Evolutionary conservation across 2,113 vertebrate genomes (phyloP).

Genomic region (Stigmatopora argus): DNA sequence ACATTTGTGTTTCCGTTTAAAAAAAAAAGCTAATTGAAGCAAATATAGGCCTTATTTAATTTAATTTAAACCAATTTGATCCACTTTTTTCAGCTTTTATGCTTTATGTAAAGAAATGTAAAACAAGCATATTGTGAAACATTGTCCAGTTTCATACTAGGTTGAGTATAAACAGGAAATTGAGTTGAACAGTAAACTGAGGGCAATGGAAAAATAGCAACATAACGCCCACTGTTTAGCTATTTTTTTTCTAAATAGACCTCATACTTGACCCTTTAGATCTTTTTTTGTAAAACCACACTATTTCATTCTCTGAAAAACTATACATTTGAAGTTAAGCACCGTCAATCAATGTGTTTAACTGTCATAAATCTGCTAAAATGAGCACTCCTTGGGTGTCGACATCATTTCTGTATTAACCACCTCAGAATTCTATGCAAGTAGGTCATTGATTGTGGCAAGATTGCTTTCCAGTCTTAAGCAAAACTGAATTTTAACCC

Average conservation of each 20-base stretch:
- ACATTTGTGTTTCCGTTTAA: background rate
- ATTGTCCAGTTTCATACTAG: slow-evolving; percentile 28
- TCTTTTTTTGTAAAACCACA: background rate
- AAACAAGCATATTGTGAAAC: slow-evolving; percentile 11
- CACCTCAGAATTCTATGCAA: background rate
- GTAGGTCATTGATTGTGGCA: background rate
- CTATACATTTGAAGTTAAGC: background rate
- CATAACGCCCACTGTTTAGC: slow-evolving; percentile 5
- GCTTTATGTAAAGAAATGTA: slow-evolving; percentile 13
- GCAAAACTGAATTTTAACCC: slow-evolving; percentile 6
- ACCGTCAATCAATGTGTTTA: background rate
- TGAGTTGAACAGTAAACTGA: slow-evolving; percentile 39
- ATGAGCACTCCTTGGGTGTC: background rate
- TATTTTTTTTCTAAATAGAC: slow-evolving; percentile 9
- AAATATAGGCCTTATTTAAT: background rate
- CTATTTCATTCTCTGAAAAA: background rate
- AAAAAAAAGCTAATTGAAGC: background rate
- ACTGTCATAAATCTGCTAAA: background rate
- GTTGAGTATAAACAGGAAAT: slow-evolving; percentile 42
- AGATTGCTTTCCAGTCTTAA: background rate
- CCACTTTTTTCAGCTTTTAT: slow-evolving; percentile 4
- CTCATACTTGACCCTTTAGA: background rate
- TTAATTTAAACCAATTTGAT: background rate
- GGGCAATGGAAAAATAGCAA: slow-evolving; percentile 25
- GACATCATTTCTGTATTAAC: background rate